Percentiles rank a stretch among this genome's conserved stretches.
Evolutionary conservation across 2,113 vertebrate species (phyloP).

Genomic region (Girardinichthys multiradiatus): DNA sequence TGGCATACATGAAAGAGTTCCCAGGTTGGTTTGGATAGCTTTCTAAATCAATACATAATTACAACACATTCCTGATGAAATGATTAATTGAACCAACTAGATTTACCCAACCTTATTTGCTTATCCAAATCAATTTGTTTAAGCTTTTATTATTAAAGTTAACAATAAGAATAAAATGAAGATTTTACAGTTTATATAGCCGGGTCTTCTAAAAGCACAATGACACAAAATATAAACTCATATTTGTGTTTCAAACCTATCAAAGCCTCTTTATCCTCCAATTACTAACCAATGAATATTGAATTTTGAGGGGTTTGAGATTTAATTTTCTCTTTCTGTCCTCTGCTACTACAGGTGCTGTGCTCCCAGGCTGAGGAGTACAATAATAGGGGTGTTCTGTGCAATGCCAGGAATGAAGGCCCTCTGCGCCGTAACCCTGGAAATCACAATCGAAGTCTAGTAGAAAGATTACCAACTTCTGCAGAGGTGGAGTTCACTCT

Average conservation of each 20-base stretch:
- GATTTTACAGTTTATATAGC: too few relatives aligned
- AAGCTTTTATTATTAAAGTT: too few relatives aligned
- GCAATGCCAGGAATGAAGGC: conserved; percentile 84
- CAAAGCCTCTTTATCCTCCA: too few relatives aligned
- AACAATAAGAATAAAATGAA: neutral
- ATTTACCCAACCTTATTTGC: too few relatives aligned
- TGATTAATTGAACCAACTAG: neutral
- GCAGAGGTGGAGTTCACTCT: conserved; percentile 92
- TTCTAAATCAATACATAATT: neutral
- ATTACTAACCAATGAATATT: neutral
- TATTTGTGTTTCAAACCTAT: too few relatives aligned
- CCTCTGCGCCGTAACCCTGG: conserved; percentile 90
- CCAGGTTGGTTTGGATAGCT: too few relatives aligned
- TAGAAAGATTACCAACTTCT: conserved; percentile 85
- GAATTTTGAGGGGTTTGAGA: neutral
- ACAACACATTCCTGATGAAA: neutral
- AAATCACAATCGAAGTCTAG: conserved; percentile 84
- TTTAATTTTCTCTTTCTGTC: neutral
- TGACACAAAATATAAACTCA: neutral
- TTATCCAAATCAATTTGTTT: too few relatives aligned
- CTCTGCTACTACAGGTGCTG: conserved; percentile 81
- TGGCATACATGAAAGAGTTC: too few relatives aligned
- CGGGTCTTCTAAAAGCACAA: neutral
- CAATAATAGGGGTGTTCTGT: conserved; percentile 83
- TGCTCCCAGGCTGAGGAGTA: conserved; percentile 88